Conservation (phyloP, 2,888 invertebrate species). For the Rapana venosa region DNA sequence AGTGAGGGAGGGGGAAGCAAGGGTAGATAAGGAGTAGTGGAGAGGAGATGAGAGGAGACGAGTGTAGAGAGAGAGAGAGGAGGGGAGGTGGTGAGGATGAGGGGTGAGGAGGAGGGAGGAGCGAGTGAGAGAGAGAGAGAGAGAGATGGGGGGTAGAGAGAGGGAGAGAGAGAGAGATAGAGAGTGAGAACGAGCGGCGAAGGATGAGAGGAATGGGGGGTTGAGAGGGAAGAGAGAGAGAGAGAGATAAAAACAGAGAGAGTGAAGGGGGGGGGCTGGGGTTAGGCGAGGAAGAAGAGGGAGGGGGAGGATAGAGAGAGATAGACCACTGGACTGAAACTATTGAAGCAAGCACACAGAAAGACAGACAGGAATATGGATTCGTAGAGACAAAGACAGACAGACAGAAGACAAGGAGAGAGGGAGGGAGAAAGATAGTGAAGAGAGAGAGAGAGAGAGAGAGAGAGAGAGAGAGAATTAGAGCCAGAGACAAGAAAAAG, state of each 20-base stretch:
- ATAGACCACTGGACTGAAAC: not conserved
- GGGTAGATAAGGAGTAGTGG: too few species aligned
- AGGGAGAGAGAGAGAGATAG: not conserved
- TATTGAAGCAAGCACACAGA: too few species aligned
- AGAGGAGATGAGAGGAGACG: too few species aligned
- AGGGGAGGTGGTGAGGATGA: too few species aligned
- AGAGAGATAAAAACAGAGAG: too few species aligned
- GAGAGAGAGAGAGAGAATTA: not conserved
- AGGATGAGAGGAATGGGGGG: too few species aligned
- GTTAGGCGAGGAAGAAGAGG: not conserved
- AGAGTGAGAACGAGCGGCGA: not conserved
- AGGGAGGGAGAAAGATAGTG: not conserved
- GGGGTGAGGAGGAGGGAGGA: too few species aligned
- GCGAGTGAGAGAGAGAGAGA: not conserved
- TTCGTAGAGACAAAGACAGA: not conserved
- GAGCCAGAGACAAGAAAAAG: not conserved
- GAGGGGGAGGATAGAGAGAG: not conserved
- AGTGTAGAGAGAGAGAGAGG: too few species aligned
- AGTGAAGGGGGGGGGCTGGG: not conserved
- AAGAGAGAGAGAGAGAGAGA: constrained; percentile 12
- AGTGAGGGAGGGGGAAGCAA: too few species aligned
- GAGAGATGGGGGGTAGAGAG: not conserved
- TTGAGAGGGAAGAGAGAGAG: too few species aligned
- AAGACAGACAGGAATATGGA: not conserved
- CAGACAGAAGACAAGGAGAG: not conserved